Evolutionary conservation across 2,888 invertebrate genomes (phyloP), one percentile per base, ranked within the genome.

Genomic region (Nemurella pictetii): DNA sequence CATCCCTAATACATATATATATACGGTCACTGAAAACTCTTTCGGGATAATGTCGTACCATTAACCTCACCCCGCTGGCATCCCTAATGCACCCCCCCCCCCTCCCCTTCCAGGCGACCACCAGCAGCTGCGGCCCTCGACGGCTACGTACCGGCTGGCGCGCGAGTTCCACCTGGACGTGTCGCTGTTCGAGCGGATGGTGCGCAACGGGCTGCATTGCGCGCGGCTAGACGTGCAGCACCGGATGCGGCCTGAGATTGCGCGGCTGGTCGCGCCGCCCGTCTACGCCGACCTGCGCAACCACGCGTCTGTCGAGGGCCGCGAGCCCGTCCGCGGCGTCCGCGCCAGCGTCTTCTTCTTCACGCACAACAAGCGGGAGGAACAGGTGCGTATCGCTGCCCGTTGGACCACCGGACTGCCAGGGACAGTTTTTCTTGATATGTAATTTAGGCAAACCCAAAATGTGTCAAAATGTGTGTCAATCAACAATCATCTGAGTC

Each of bases 141-240:
- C 95, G 0, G 93, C 95, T 0, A 94, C 94, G 85, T 95, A 94
- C 89, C 91, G 92, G 78, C 90, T 96, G 84, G 94, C 94, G 0
- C 93, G 90, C 87, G 89, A 93, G 72, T 95, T 92, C 88, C 93
- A 95, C 74, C 89, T 96, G 85, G 95, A 96, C 86, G 91, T 96
- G 81, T 97, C 97, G 0, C 91, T 97, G 7, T 97, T 97, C 90
- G 97, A 97, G 88, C 92, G 97, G 9, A 93, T 97, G 93, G 92
- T 97, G 0, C 92, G 92, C 0, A 95, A 95, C 87, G 92, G 93
- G 0, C 88, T 95, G 0, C 93, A 94, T 84, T 93, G 92, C 12
- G 90, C 92, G 0, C 90, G 91, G 0, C 89, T 96, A 0, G 91
- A 92, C 9, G 82, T 92, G 0, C 97, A 97, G 88, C 94, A 96